These are phyloP conservation scores for Oxygymnocypris stewartii DNA, from an alignment of 2,113 vertebrate species.

Conservation along the genomic window DNA sequence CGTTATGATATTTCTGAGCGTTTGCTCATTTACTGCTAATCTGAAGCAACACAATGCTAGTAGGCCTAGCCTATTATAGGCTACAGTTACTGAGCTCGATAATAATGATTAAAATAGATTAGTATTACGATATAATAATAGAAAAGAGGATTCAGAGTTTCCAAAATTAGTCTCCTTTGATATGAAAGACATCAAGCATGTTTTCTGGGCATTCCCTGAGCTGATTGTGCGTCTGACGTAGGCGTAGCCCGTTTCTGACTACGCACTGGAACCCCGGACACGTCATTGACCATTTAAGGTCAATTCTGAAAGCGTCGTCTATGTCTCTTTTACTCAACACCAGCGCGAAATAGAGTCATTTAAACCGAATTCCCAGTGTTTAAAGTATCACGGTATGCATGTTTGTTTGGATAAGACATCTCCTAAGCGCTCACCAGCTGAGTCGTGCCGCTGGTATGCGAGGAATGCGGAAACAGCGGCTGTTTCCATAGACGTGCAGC, in stretches of 20 bases:
- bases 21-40: background rate
- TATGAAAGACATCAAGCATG: background rate
- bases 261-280: constrained; percentile 55
- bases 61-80: background rate
- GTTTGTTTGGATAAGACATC: background rate
- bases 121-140: background rate
- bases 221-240: constrained; percentile 48
- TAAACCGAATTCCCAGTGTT: background rate
- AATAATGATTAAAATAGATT: constrained; percentile 23
- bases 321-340: background rate
- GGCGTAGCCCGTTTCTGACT: constrained; percentile 38
- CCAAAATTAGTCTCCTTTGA: background rate
- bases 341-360: background rate
- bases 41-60: background rate
- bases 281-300: constrained; percentile 57
- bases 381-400: background rate
- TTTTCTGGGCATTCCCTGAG: constrained; percentile 41
- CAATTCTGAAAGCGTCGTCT: constrained; percentile 27
- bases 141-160: background rate
- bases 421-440: background rate
- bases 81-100: background rate
- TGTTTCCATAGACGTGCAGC: constrained; percentile 15
- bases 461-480: constrained; percentile 45
- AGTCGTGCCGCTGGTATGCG: constrained; percentile 23
- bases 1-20: background rate